A percentile compares a stretch with the other conserved stretches of the same genome.
Evolutionary conservation across 2,113 vertebrate genomes (phyloP).

Genomic region (Semnornis frantzii): DNA sequence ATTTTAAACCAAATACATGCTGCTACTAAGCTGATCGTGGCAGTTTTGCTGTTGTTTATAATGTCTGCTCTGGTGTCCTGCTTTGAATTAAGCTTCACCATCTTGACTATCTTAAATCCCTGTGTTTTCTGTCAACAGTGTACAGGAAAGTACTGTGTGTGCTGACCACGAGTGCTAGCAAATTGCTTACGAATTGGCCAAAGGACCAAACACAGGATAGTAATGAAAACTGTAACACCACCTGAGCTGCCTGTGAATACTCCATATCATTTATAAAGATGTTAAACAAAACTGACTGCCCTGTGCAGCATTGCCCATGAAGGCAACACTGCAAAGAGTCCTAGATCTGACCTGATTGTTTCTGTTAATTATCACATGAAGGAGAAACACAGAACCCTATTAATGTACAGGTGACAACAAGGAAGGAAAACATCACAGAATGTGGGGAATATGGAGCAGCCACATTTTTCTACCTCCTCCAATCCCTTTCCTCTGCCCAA

Average conservation of each 20-base stretch:
- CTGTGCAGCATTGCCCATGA: neutral
- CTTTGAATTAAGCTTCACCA: neutral
- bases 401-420: neutral
- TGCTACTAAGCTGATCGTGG: neutral
- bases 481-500: neutral
- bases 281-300: neutral
- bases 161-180: neutral
- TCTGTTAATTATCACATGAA: neutral
- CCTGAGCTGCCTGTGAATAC: neutral
- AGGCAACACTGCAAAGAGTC: neutral
- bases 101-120: neutral
- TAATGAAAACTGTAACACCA: neutral
- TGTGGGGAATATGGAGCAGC: neutral
- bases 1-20: neutral
- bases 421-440: neutral
- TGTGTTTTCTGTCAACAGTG: neutral
- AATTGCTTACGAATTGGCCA: conserved; percentile 4
- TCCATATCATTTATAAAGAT: neutral
- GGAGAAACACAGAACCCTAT: neutral
- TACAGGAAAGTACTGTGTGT: neutral
- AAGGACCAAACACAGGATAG: neutral
- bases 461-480: neutral
- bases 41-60: neutral
- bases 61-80: neutral
- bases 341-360: neutral